Evolutionary conservation across 2,797 vertebrate species (phyloP).

Genomic region (Ambastaia sidthimunki): DNA sequence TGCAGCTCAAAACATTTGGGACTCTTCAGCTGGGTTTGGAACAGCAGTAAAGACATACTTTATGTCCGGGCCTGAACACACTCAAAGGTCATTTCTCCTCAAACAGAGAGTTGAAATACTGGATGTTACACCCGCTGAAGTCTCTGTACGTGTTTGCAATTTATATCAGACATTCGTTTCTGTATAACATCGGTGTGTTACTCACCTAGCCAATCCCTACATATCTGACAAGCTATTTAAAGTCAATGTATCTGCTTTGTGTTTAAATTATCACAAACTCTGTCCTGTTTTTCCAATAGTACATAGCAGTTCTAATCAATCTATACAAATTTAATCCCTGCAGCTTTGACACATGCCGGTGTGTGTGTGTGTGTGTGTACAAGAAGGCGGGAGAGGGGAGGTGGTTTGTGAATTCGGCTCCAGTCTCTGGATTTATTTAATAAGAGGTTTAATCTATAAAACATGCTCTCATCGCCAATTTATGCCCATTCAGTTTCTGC

Average conservation of each 20-base stretch:
- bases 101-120: slow-evolving; percentile 24
- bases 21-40: slow-evolving; percentile 26
- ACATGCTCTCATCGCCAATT: slow-evolving; percentile 32
- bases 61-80: slow-evolving; percentile 23
- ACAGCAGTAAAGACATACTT: slow-evolving; percentile 12
- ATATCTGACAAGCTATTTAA: neutral
- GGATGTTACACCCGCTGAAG: slow-evolving; percentile 21
- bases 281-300: neutral
- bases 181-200: neutral
- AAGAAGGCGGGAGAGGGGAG: slow-evolving; percentile 10
- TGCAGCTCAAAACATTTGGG: slow-evolving; percentile 49
- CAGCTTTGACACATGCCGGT: too few relatives aligned
- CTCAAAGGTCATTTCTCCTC: slow-evolving; percentile 38
- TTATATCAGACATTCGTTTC: slow-evolving; percentile 1
- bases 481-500: slow-evolving; percentile 40
- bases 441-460: slow-evolving; percentile 52
- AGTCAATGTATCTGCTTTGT: neutral
- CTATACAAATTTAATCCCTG: neutral
- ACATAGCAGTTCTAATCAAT: neutral
- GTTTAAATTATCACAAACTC: slow-evolving; percentile 1
- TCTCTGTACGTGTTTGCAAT: neutral
- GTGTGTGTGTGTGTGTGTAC: neutral
- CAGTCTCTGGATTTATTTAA: slow-evolving; percentile 51
- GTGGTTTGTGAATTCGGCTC: slow-evolving; percentile 8
- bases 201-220: neutral